phyloP scores from a whole-genome alignment of 2,797 vertebrate species.

The Liasis olivaceus region DNA sequence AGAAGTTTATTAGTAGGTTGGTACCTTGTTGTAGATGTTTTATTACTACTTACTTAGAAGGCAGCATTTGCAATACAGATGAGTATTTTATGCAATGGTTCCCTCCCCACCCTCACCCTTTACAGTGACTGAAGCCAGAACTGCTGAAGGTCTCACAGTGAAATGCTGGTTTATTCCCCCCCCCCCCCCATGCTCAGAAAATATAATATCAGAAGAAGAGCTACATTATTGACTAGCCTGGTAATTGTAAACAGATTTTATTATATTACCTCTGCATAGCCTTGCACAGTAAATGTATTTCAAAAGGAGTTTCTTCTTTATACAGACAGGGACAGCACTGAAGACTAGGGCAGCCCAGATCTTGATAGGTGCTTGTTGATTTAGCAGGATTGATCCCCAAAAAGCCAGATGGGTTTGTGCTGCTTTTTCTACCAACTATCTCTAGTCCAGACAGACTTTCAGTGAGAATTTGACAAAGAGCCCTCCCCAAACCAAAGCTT shows the following conservation, averaged over 20 bases:
- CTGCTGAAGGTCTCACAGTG: background rate
- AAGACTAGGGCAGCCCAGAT: background rate
- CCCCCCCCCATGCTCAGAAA: background rate
- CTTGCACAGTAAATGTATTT: background rate
- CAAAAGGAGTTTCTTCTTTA: background rate
- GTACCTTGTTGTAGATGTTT: background rate
- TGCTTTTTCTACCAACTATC: background rate
- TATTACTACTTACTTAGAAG: background rate
- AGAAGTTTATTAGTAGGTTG: background rate
- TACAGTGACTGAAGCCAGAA: background rate
- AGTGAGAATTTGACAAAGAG: background rate
- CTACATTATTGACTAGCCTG: background rate
- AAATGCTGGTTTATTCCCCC: background rate
- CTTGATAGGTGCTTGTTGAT: background rate
- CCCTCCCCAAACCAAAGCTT: background rate
- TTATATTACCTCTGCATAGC: background rate
- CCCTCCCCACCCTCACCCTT: background rate
- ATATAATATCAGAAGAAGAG: background rate
- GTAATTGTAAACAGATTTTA: background rate
- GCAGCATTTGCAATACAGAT: slow-evolving; percentile 5
- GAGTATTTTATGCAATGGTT: background rate
- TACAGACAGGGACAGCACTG: background rate
- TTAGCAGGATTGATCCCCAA: background rate
- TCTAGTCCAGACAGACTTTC: background rate
- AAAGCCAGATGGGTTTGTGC: background rate